Evolutionary conservation across 1,140 invertebrate genomes (phyloP).

Genomic region (Drosophila lacteicornis): DNA sequence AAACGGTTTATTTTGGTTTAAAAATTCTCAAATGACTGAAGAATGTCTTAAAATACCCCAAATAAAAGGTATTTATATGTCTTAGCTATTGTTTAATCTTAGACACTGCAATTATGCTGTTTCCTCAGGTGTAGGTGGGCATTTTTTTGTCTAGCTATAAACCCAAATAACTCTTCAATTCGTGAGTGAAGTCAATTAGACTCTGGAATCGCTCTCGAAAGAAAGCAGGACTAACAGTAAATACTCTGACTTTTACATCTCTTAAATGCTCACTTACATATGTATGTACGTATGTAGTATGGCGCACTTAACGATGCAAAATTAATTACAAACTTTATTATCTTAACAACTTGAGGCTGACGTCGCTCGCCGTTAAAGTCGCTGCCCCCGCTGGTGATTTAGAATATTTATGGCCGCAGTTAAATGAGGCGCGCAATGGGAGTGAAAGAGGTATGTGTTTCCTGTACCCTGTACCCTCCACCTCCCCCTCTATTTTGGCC

Average conservation of each 20-base stretch:
- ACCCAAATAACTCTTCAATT: slow-evolving; percentile 33
- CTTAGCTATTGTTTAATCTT: not conserved
- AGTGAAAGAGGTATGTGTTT: slow-evolving; percentile 7
- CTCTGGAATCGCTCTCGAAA: slow-evolving; percentile 23
- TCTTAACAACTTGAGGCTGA: slow-evolving; percentile 72
- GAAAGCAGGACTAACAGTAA: slow-evolving; percentile 11
- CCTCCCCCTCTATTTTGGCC: not conserved
- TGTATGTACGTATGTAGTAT: slow-evolving; percentile 1
- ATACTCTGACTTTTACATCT: slow-evolving; percentile 1
- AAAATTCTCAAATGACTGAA: no score
- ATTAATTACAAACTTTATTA: slow-evolving; percentile 84
- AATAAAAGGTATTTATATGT: no score
- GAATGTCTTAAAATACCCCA: not conserved
- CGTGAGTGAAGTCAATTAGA: slow-evolving; percentile 74
- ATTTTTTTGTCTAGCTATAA: slow-evolving; percentile 40
- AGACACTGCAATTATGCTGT: not conserved
- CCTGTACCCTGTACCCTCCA: not conserved
- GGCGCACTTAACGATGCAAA: slow-evolving; percentile 77
- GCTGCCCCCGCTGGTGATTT: slow-evolving; percentile 71
- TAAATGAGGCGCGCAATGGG: slow-evolving; percentile 73
- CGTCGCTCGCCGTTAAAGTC: slow-evolving; percentile 26
- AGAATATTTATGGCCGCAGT: slow-evolving; percentile 77
- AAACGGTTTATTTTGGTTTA: not conserved
- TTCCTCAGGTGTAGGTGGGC: slow-evolving; percentile 3
- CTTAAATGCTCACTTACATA: slow-evolving; percentile 17